Evolutionary conservation across 2,797 vertebrate species (phyloP).

Genomic region (Paramormyrops hopkinsi): DNA sequence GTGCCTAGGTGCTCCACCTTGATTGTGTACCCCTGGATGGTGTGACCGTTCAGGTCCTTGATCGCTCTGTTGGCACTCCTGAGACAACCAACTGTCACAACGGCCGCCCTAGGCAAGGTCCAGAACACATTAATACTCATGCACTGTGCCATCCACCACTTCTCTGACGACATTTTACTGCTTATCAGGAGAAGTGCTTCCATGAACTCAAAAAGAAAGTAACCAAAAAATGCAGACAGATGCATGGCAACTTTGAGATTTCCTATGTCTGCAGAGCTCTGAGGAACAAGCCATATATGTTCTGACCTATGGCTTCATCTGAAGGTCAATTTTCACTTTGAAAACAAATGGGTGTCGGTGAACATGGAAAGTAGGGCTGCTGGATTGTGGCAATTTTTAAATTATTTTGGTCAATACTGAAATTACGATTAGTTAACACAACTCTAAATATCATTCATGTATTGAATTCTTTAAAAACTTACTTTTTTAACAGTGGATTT

Average conservation of each 20-base stretch:
- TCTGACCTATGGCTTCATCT: background rate
- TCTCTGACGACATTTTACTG: background rate
- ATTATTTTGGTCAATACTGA: background rate
- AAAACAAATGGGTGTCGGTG: background rate
- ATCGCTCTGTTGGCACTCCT: slow-evolving; percentile 40
- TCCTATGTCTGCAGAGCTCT: background rate
- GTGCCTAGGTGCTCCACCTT: slow-evolving; percentile 39
- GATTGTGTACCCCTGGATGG: slow-evolving; percentile 31
- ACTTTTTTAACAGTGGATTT: background rate
- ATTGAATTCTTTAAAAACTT: background rate
- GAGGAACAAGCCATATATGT: background rate
- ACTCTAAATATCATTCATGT: background rate
- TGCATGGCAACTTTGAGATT: background rate
- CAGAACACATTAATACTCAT: background rate
- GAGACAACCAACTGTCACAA: slow-evolving; percentile 39
- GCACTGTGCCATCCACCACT: background rate
- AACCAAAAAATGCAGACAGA: background rate
- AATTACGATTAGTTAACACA: background rate
- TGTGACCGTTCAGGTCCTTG: slow-evolving; percentile 40
- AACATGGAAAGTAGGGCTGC: background rate
- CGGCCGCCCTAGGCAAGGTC: slow-evolving; percentile 40
- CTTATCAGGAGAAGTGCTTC: background rate
- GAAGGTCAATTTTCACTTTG: background rate
- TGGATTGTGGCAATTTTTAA: background rate
- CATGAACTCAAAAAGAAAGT: background rate